Base-by-base conservation (phyloP, 2,888 invertebrate species). In the Nematopogon swammerdamellus region DNA sequence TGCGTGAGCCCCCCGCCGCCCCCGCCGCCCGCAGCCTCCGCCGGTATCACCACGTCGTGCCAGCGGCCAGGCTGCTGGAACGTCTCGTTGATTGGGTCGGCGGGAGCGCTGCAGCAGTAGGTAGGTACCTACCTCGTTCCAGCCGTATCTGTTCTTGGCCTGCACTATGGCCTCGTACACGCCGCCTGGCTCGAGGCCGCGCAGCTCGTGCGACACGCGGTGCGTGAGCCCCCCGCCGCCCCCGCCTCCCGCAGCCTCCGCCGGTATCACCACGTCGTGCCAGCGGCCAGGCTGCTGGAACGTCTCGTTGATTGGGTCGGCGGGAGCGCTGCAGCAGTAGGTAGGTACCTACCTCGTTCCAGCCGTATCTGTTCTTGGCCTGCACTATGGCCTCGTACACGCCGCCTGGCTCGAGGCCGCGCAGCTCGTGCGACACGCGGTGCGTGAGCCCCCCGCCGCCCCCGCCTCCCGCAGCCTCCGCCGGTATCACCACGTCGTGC, bases 161-260 rank as follows among this genome's bases (percentile, higher is more conserved):
- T 87, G 86, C 49, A 88, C 87, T 57, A 87, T 86, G 11, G 88
- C 88, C 60, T 89, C 88, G 66, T 88, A 89, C 53, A 86, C 84
- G 8, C 86, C 84, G 1, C 82, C 86, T 0, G 87, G 82, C 63
- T 85, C 81, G 55, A 89, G 71, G 30, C 81, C 82, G 20, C 76
- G 72, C 59, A 88, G 82, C 65, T 85, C 84, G 68, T 87, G 86
- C 1, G 83, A n/a, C 87, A 88, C 86, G 56, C 82, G 61, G 63
- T 80, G 79, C 2, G 74, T 66, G 4, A 77, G 65, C 0, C 70
- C 56, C 18, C 53, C 57, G 16, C 50, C 46, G 25, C 25, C 25
- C 5, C 25, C 25, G 25, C 5, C 25, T 47, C 67, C 70, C 0
- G 77, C 69, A 56, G 63, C 64, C 0, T 75, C 75, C 8, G 82